phyloP scores from a whole-genome alignment of 2,888 invertebrate genomes.

The Myopa tessellatipennis region DNA sequence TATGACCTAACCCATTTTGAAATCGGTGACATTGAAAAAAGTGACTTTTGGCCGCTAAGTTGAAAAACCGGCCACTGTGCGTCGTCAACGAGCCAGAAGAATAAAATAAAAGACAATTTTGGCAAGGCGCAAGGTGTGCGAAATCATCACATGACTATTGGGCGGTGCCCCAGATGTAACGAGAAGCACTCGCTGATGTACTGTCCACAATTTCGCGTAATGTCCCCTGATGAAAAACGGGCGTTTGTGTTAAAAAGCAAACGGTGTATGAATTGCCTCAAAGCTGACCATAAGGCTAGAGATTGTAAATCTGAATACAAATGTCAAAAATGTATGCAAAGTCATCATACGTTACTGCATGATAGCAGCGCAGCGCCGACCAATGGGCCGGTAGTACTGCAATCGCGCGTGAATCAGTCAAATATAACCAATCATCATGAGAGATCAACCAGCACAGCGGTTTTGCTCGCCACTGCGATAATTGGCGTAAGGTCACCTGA shows the following conservation, averaged over 20 bases:
- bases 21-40: no score
- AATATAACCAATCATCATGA: background rate
- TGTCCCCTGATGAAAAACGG: conserved; percentile 22
- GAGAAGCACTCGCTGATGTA: conserved; percentile 39
- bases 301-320: conserved; percentile 33
- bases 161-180: conserved; percentile 34
- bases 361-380: background rate
- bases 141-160: conserved; percentile 22
- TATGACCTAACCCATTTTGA: no score
- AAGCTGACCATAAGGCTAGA: conserved; percentile 20
- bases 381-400: conserved; percentile 9
- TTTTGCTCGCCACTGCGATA: conserved; percentile 12
- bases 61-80: no score
- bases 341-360: conserved; percentile 1
- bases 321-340: conserved; percentile 33
- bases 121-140: background rate
- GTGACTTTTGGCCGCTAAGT: no score
- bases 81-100: background rate
- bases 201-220: conserved; percentile 33
- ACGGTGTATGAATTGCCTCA: conserved; percentile 42
- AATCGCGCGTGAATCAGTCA: conserved; percentile 10
- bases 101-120: background rate
- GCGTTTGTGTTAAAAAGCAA: conserved; percentile 31
- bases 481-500: conserved; percentile 27
- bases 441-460: background rate